Base-by-base conservation (phyloP, 2,113 vertebrate species). In the Cromileptes altivelis region DNA sequence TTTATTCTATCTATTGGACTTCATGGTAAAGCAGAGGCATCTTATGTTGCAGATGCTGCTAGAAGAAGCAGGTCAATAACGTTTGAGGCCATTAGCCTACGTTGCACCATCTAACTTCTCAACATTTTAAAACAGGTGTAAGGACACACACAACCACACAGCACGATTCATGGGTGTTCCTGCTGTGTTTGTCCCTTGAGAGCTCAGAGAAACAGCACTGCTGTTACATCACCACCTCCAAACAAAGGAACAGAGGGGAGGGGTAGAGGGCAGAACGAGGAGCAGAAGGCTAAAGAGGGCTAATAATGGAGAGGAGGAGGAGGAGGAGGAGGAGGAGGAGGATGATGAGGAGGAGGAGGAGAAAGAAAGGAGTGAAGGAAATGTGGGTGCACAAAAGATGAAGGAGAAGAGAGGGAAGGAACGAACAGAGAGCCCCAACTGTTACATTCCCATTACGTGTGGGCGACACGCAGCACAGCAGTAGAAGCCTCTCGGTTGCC, bases 201-300 rank as follows among this genome's bases (percentile, higher is more conserved):
- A 65, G 79, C 77, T 64, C 60, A 56, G 33, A 68, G 56, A 50
- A 77, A 49, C 73, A 45, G 65, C n/a, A 14, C 64, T 23, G 30
- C 65, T 50, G 60, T 80, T 84, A 65, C 56, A 74, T 88, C 55
- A 85, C 19, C 3, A 25, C 70, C 57, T 73, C 84, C 49, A 19
- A 53, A 87, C 80, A 84, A 72, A 71, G 17, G 15, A 64, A 1
- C 18, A 21, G 47, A 61, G 53, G 55, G 60, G 73, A 50, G 76
- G 70, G 18, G 30, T 2, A 15, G 55, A 33, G 67, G 30, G 21
- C 40, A 63, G 42, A 30, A 4, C 0, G 33, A 62, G 63, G 53
- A 47, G 57, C 27, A 69, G 71, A 14, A 71, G 58, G 62, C 45
- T 45, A n/a, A 58, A 33, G 21, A 21, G 45, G 0, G 21, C 9